Evolutionary conservation across 1,140 invertebrate species (phyloP), one percentile per base, ranked within the genome.

Genomic region (Drosophila tropicalis): DNA sequence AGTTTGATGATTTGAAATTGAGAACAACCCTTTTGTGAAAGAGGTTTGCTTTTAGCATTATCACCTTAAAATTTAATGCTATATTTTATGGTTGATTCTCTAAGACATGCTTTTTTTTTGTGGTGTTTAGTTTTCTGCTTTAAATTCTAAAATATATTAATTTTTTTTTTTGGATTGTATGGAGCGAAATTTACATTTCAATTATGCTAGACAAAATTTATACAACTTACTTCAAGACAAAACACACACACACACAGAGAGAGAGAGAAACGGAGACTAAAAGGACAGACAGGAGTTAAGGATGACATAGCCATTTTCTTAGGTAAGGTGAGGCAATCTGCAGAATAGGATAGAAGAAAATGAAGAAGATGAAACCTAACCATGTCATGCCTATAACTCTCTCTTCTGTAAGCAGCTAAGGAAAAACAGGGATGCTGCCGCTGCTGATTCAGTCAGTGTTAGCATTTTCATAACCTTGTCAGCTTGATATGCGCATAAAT

Each of bases 381-480:
- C 44, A 51, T 51, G 44, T 51, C 44, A 19, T 51, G 44, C 44
- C 44, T 51, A 51, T 51, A 19, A 51, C 44, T 51, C 19, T 51
- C 12, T 36, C 12, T 3, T 12, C 36, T 39, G 1, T 22, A 40
- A 32, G 22, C 7, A 62, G 61, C n/a, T 15, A 34, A 51, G 34
- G 17, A 2, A 51, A 39, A 17, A 10, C 9, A 51, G 36, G 69
- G 10, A 36, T 36, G 36, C 36, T 39, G 36, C 36, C 12, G 63
- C 71, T 75, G 73, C 22, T 67, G 72, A 68, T 58, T 57, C 73
- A 63, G 68, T 66, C 74, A 79, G 76, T 77, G 79, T 86, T 87
- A 80, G 84, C 83, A 87, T 75, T 87, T 87, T 87, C 83, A 87
- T 87, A 87, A 87, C 84, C 83, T 87, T 87, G 84, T 87, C 83